Base-by-base conservation (phyloP, 2,797 vertebrate genomes). In the Sylvia borin region DNA sequence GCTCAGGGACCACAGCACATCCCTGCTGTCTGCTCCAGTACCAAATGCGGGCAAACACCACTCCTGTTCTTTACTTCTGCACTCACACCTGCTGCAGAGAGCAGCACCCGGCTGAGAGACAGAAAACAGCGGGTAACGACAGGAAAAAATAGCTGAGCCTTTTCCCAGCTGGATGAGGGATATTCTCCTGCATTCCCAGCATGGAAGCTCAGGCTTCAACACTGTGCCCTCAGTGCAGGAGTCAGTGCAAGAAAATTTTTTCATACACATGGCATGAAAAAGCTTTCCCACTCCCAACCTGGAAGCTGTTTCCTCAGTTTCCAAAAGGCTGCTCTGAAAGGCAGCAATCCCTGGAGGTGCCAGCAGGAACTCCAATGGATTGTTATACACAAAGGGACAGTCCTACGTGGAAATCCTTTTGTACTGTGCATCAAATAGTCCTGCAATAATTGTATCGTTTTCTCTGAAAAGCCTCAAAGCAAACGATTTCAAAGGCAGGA, bases 401-500 rank as follows among this genome's bases (percentile, higher is more conserved):
- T 26, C 93, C 93, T 54, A 10, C 25, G 55, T 71, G 81, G 43
- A 89, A 74, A 79, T 94, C 75, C 90, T 97, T 98, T 96, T 96
- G 86, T 92, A 88, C 83, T 51, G 24, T 16, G 96, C 94, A 95
- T 97, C 94, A 95, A 95, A 96, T 96, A 90, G 88, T 58, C 27
- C 3, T 34, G 85, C 73, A 92, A 93, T 98, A 97, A 97, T 84
- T 50, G 71, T 78, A 93, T 95, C 96, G 29, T 88, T 93, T 92
- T 90, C 94, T 92, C 96, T 91, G 93, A 92, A 96, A 64, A 90
- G 93, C 94, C 93, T 97, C 96, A 96, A 97, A 96, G 96, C 84
- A 94, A 97, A 95, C 25, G 19, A 96, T 98, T 98, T 98, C 98
- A 98, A 98, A 98, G 97, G 96, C 97, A 97, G 96, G 97, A 97